Conservation (phyloP, 2,888 invertebrate genomes). For the Idaea straminata region DNA sequence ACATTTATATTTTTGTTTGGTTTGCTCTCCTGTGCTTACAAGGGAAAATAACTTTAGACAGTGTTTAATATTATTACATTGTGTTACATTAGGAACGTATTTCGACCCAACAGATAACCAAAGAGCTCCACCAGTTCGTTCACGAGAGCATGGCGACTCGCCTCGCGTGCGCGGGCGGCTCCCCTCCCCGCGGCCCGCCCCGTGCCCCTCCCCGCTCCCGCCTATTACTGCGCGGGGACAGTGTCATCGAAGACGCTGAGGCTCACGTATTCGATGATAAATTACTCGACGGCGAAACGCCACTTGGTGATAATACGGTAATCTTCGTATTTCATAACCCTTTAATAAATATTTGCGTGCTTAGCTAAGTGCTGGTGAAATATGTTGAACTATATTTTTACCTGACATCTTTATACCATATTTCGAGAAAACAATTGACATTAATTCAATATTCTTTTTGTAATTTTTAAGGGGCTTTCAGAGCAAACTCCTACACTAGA, state of each 20-base stretch:
- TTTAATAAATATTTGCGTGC: too few relatives aligned
- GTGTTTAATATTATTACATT: too few relatives aligned
- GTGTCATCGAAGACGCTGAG: constrained; percentile 59
- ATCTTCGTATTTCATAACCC: constrained; percentile 3
- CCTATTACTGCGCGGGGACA: constrained; percentile 52
- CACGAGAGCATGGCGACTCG: constrained; percentile 38
- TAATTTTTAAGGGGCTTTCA: too few relatives aligned
- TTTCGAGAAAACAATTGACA: too few relatives aligned
- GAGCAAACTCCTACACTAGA: too few relatives aligned
- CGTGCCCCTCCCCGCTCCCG: constrained; percentile 28
- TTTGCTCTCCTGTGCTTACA: too few relatives aligned
- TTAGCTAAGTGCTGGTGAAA: not conserved
- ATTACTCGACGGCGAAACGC: constrained; percentile 43
- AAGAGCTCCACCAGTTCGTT: constrained; percentile 85
- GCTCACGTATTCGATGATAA: constrained; percentile 48
- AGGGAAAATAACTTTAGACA: too few relatives aligned
- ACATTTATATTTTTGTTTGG: too few relatives aligned
- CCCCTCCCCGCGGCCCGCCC: constrained; percentile 13
- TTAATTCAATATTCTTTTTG: too few relatives aligned
- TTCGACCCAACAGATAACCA: constrained; percentile 78
- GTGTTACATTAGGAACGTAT: not conserved
- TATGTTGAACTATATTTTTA: too few relatives aligned
- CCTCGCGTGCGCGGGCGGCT: constrained; percentile 15
- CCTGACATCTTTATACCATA: too few relatives aligned
- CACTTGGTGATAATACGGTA: constrained; percentile 44